Evolutionary conservation across 2,113 vertebrate species (phyloP), one percentile per base, ranked within the genome.

Genomic region (Clupea harengus): DNA sequence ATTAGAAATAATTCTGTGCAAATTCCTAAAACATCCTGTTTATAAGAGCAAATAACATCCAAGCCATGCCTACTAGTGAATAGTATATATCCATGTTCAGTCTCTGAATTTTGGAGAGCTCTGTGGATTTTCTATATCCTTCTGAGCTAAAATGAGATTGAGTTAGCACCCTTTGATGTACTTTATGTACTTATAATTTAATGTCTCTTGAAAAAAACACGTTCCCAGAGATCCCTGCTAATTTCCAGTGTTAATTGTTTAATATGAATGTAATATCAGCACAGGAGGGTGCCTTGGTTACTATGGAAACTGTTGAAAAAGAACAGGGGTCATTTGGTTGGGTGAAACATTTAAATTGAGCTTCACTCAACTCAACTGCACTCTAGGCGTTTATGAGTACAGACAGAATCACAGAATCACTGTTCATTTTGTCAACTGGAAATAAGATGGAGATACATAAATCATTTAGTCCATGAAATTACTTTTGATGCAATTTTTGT

Each of bases 201-300:
- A 75, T 32, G 28, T 39, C 28, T 32, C 28, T 5, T 39, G 47
- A 22, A 18, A 87, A 82, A 87, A 83, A 89, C 89, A 72, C 52
- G 57, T 52, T 88, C 89, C 78, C 83, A 46, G 81, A 20, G 84
- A 88, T 85, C 83, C 54, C 83, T 89, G 82, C 89, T 91, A 87
- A 92, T 92, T 91, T 88, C 60, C 82, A 72, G 67, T 86, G 85
- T 90, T 92, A 90, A 92, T 92, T 92, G 89, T 91, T 91, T 81
- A 82, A 88, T 86, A 85, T 82, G 85, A 89, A 72, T 86, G 11
- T 22, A 75, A 54, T 72, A 81, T 39, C 81, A 81, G 83, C 22
- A 83, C 46, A 13, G 83, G 54, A 87, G 86, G 88, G 89, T 57
- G 85, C 46, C 8, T 11, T 1, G 32, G 84, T 88, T 88, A 45